Evolutionary conservation across 2,113 vertebrate species (phyloP), one percentile per base, ranked within the genome.

Genomic region (Hippocampus abdominalis): DNA sequence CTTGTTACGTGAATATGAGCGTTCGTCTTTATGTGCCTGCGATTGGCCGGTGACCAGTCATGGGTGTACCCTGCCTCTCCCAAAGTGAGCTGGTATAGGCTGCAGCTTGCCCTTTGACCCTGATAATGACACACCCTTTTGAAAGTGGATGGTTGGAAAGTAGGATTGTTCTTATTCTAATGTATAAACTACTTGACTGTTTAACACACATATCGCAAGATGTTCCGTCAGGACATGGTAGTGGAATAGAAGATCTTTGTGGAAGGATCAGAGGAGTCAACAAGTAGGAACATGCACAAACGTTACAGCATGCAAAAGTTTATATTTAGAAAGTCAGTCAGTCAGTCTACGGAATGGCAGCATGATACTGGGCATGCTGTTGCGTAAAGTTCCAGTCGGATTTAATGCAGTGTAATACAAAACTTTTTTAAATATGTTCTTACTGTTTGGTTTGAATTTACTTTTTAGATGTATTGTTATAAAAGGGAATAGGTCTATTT

Each of bases 241-340:
- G 6, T 23, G n/a, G 21, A 42, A 42, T 42, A 23, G 39, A 42
- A 23, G 11, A 64, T 64, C 11, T 64, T 23, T 40, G 21, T 12
- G 11, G 21, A 42, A 3, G 20, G 12, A 18, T 40, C 4, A 42
- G n/a, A 44, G 5, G n/a, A 8, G 27, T 16, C 16, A 32, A 23
- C 62, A 64, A 44, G 62, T n/a, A 15, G 40, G 39, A 64, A 63
- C 61, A 63, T 44, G 62, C 62, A 42, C 61, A 63, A 32, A 63
- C 61, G 15, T 23, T 13, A 23, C 7, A 64, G 61, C 27, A n/a
- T 63, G 12, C 57, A 60, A 60, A 32, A 27, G 25, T 8, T 60
- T 60, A 60, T 32, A 18, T 60, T 60, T 60, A 60, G 57, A 32
- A 60, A 36, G 3, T 18, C 57, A 54, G 11, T 11, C 8, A 29